Conservation (phyloP, 2,113 vertebrate genomes). For the Physeter macrocephalus region DNA sequence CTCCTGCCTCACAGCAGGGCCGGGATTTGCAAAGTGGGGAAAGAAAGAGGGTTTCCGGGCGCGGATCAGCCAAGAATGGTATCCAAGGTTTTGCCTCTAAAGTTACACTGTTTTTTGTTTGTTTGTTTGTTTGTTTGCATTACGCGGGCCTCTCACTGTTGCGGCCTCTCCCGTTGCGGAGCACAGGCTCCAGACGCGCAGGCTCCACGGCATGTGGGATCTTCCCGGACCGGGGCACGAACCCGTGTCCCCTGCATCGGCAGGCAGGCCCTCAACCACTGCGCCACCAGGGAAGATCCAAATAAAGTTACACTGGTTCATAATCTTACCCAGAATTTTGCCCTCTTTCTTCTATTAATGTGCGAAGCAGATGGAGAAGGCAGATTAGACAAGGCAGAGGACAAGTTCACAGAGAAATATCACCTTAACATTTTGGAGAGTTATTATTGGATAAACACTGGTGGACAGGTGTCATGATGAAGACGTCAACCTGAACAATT, state of each 20-base stretch:
- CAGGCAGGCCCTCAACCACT: no score
- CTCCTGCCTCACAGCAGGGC: fast-evolving
- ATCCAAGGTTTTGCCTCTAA: background rate
- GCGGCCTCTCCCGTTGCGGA: no score
- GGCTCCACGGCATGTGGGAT: no score
- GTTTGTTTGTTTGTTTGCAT: no score
- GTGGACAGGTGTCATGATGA: background rate
- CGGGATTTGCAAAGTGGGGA: background rate
- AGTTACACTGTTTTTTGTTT: no score
- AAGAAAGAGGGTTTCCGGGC: background rate
- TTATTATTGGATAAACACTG: background rate
- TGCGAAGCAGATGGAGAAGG: background rate
- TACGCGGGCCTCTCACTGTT: no score
- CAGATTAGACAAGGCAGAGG: background rate
- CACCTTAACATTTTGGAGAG: background rate
- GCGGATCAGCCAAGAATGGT: background rate
- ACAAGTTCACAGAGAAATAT: background rate
- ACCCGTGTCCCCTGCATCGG: no score
- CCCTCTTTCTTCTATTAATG: background rate
- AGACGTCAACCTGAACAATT: background rate
- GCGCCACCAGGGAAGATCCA: no score
- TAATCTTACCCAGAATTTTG: background rate
- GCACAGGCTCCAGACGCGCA: no score
- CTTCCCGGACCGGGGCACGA: no score
- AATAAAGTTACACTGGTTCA: background rate